Percentiles rank a stretch among this genome's conserved stretches.
Evolutionary conservation across 1,140 invertebrate genomes (phyloP).

Genomic region (Rhopalosiphum padi): DNA sequence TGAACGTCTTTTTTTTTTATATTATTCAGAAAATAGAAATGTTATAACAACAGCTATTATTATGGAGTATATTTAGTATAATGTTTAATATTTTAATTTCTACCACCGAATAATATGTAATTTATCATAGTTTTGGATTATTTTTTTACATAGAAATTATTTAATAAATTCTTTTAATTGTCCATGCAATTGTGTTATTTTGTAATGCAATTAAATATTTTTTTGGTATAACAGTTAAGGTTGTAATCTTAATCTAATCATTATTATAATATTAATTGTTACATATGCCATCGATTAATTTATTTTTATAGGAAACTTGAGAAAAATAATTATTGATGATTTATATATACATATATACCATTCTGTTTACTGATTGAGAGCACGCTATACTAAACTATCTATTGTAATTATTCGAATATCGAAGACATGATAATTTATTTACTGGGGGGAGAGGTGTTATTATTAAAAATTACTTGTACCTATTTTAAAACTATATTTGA

Average conservation of each 20-base stretch:
- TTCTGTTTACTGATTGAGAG: not conserved
- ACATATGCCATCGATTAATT: not conserved
- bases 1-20: not conserved
- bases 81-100: not conserved
- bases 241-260: not conserved
- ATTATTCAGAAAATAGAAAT: not conserved
- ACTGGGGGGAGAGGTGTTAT: not conserved
- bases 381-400: not conserved
- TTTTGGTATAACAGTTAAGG: too few species aligned
- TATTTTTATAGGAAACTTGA: not conserved
- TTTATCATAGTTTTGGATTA: not conserved
- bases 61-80: not conserved
- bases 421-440: not conserved
- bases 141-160: not conserved
- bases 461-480: not conserved
- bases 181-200: not conserved
- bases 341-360: not conserved
- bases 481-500: slow-evolving; percentile 3
- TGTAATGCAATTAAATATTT: not conserved
- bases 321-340: not conserved
- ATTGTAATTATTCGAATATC: not conserved
- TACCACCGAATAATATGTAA: not conserved
- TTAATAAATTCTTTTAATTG: not conserved
- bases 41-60: not conserved
- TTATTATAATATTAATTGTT: not conserved